phyloP scores from a whole-genome alignment of 2,888 invertebrate species.

The Cantharis rufa region DNA sequence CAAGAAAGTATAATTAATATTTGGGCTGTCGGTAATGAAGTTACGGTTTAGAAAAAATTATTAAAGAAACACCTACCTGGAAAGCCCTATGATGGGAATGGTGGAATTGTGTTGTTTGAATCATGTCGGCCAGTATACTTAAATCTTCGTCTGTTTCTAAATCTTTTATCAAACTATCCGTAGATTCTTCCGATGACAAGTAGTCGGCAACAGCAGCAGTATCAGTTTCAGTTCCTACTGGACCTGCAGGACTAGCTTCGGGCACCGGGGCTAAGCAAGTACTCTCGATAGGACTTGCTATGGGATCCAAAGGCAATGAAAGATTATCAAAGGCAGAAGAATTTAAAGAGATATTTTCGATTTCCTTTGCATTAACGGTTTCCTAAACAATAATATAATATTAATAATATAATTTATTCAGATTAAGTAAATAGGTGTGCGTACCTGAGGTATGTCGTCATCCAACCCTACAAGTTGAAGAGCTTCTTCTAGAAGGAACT shows the following conservation, averaged over 20 bases:
- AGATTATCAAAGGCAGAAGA: constrained; percentile 22
- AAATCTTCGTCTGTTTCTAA: constrained; percentile 55
- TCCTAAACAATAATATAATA: constrained; percentile 32
- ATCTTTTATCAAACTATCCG: constrained; percentile 32
- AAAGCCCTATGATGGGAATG: constrained; percentile 67
- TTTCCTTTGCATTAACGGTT: constrained; percentile 46
- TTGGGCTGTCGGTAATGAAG: neutral
- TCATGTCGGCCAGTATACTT: constrained; percentile 62
- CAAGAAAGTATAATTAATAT: constrained; percentile 15
- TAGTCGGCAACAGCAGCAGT: constrained; percentile 24
- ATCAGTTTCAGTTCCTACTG: constrained; percentile 37
- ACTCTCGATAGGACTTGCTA: constrained; percentile 36
- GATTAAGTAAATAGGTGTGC: constrained; percentile 5
- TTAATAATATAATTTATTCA: neutral
- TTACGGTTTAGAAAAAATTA: constrained; percentile 9
- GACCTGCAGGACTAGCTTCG: constrained; percentile 37
- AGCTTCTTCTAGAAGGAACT: constrained; percentile 74
- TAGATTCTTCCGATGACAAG: constrained; percentile 24
- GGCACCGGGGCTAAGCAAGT: constrained; percentile 37
- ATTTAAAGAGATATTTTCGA: constrained; percentile 43
- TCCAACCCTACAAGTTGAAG: constrained; percentile 75
- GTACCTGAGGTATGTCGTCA: constrained; percentile 60
- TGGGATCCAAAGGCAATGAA: neutral
- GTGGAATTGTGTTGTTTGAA: constrained; percentile 67
- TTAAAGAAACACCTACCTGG: constrained; percentile 62